A percentile compares a stretch with the other conserved stretches of the same genome.
Conservation (phyloP, 30 jellyfish, hydroid and myxozoan genomes). For the Aurelia coerulea region DNA sequence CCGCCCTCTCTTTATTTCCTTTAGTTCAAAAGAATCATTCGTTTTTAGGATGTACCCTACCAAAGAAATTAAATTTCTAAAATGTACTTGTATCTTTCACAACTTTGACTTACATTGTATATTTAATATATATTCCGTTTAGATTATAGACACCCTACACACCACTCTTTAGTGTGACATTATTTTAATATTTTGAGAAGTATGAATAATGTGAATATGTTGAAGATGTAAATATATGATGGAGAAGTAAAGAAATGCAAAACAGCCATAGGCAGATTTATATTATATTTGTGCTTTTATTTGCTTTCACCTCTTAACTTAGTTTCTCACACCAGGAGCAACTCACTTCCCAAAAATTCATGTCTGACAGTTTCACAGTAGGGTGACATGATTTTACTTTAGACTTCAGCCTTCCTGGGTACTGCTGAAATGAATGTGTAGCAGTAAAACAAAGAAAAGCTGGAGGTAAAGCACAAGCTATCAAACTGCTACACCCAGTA, state of each 20-base stretch:
- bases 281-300: background rate
- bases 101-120: background rate
- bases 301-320: background rate
- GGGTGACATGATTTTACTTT: too few species aligned
- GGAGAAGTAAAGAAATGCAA: constrained; percentile 27
- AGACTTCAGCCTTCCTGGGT: too few species aligned
- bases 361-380: too few species aligned
- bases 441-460: too few species aligned
- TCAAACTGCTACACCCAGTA: too few species aligned
- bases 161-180: constrained; percentile 39
- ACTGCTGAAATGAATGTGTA: too few species aligned
- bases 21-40: background rate
- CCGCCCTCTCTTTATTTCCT: too few species aligned
- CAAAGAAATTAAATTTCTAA: too few species aligned
- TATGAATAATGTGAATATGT: constrained; percentile 59
- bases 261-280: constrained; percentile 7
- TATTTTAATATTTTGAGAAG: constrained; percentile 28
- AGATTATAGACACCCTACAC: background rate
- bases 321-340: background rate
- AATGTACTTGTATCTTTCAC: background rate
- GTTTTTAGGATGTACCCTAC: constrained; percentile 1
- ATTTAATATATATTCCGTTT: background rate
- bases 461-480: too few species aligned
- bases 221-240: constrained; percentile 70
- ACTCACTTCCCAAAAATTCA: too few species aligned